Conservation (phyloP, 2,113 vertebrate genomes). For the Tamias sibiricus region DNA sequence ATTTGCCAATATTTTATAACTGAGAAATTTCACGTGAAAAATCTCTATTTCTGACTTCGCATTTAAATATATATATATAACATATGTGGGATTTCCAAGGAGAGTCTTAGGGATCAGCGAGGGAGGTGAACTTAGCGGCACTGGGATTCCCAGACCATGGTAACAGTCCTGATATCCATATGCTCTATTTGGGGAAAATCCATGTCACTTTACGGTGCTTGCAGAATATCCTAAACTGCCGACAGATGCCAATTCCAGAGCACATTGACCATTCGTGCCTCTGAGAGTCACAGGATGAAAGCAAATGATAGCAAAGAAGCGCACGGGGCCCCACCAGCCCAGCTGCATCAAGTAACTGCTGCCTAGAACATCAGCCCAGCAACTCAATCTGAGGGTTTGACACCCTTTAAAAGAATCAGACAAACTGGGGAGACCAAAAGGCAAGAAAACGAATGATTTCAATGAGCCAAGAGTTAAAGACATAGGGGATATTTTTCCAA, state of each 20-base stretch:
- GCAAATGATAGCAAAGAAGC: neutral
- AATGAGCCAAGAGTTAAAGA: neutral
- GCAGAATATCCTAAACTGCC: neutral
- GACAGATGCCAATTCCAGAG: neutral
- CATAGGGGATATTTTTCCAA: neutral
- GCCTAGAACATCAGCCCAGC: neutral
- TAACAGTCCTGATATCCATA: neutral
- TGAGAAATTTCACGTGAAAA: conserved; percentile 35
- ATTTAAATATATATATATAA: neutral
- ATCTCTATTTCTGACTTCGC: conserved; percentile 51
- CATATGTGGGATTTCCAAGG: conserved; percentile 54
- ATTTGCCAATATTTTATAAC: conserved; percentile 23
- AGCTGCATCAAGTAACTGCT: accelerated
- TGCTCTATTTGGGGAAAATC: conserved; percentile 11
- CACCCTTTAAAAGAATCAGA: neutral
- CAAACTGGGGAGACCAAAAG: neutral
- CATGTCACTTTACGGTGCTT: neutral
- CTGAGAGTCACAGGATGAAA: neutral
- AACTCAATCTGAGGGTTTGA: too few species aligned
- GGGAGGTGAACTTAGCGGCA: neutral
- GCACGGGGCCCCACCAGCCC: neutral
- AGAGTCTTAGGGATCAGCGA: neutral
- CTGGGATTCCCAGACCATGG: neutral
- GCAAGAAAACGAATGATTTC: neutral
- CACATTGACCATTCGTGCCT: neutral